These are phyloP conservation scores for Bergia puertoricense DNA, from an alignment of 92 coral and sea anemone genomes.

Conservation along the genomic window DNA sequence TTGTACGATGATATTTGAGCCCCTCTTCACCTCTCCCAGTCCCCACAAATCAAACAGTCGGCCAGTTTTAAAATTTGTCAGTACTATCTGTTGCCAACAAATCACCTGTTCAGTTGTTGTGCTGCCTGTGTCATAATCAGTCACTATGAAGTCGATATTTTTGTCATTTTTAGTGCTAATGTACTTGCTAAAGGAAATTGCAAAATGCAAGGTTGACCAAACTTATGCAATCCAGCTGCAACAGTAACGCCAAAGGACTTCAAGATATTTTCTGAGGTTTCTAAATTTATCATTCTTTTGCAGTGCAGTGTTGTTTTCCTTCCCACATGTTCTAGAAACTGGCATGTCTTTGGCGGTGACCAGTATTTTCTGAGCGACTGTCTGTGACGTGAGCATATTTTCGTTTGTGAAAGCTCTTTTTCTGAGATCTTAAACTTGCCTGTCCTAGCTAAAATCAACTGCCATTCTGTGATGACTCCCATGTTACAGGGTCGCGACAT, in stretches of 20 bases:
- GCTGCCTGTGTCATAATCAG: no score
- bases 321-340: conserved; percentile 44
- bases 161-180: neutral
- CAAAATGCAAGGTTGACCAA: conserved; percentile 7
- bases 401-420: conserved; percentile 39
- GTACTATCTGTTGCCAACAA: no score
- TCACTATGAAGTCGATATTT: neutral
- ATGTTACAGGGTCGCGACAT: conserved; percentile 6
- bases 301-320: conserved; percentile 41
- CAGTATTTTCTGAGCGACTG: conserved; percentile 11
- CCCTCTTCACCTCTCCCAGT: no score
- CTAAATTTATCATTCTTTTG: conserved; percentile 45
- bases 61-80: no score
- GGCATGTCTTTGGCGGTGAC: conserved; percentile 44
- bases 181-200: neutral
- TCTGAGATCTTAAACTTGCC: conserved; percentile 6
- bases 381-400: conserved; percentile 39
- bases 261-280: conserved; percentile 39
- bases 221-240: conserved; percentile 51
- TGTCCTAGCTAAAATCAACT: conserved; percentile 24
- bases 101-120: no score
- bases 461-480: conserved; percentile 6
- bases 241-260: neutral
- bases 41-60: no score
- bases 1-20: no score